A percentile compares a stretch with the other conserved stretches of the same genome.
Conservation (phyloP, 2,888 invertebrate genomes). For the Agrotis ipsilon region DNA sequence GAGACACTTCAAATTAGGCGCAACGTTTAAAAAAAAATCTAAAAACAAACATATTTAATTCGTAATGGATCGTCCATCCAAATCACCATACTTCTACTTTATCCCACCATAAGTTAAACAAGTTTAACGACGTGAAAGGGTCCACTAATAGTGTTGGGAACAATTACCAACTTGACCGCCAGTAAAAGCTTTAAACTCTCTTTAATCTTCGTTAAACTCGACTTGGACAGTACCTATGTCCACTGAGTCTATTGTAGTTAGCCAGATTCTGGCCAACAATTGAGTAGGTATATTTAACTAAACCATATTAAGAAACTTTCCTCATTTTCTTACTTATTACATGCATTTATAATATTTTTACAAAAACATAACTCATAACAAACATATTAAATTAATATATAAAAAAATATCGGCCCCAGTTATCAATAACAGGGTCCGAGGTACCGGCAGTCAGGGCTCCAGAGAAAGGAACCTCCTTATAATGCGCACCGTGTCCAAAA, state of each 20-base stretch:
- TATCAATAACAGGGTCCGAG: too few species aligned
- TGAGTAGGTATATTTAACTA: background rate
- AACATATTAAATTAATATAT: too few species aligned
- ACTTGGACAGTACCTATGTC: background rate
- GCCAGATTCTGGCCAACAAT: background rate
- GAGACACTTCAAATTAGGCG: too few species aligned
- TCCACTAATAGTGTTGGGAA: constrained; percentile 9
- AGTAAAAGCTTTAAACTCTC: background rate
- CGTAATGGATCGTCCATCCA: background rate
- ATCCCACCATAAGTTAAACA: background rate
- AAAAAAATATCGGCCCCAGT: too few species aligned
- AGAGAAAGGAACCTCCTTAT: too few species aligned
- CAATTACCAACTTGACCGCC: constrained; percentile 20
- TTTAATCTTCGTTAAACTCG: constrained; percentile 24
- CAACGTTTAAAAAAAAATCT: too few species aligned
- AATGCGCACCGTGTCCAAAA: too few species aligned
- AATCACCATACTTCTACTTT: background rate
- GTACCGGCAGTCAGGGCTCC: too few species aligned
- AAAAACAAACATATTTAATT: background rate
- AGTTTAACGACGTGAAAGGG: constrained; percentile 27
- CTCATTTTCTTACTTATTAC: too few species aligned
- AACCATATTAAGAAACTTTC: too few species aligned
- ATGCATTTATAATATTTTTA: too few species aligned
- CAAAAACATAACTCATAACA: too few species aligned
- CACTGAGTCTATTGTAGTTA: background rate